Percentiles rank a stretch among this genome's conserved stretches.
phyloP scores from a whole-genome alignment of 2,797 vertebrate species.

The Apodemus agrarius region DNA sequence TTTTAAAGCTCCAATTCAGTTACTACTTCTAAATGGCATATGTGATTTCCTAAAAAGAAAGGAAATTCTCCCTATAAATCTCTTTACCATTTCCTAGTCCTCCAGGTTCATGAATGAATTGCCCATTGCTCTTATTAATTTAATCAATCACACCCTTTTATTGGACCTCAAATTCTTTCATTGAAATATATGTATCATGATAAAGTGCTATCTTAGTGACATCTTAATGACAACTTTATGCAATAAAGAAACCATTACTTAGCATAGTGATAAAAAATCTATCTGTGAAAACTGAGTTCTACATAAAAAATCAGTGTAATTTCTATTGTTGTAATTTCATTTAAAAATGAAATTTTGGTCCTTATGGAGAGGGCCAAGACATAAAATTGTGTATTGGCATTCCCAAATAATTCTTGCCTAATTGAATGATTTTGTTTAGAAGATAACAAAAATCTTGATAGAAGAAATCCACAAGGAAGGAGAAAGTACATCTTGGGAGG shows the following conservation, averaged over 20 bases:
- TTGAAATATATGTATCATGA: background rate
- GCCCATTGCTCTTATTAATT: background rate
- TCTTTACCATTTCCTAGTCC: background rate
- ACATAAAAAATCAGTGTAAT: background rate
- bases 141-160: background rate
- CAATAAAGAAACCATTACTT: background rate
- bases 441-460: background rate
- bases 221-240: background rate
- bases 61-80: background rate
- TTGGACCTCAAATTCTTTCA: background rate
- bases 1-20: background rate
- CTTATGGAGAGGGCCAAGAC: background rate
- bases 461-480: background rate
- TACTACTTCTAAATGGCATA: background rate
- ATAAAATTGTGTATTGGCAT: background rate
- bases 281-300: background rate
- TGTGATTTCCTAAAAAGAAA: background rate
- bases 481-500: background rate
- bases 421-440: background rate
- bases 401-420: background rate
- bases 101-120: background rate
- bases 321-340: background rate
- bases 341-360: constrained; percentile 29
- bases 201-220: background rate
- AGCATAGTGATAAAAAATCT: background rate